Conservation (phyloP, 2,797 vertebrate species). For the Sphenopsis melanotis region DNA sequence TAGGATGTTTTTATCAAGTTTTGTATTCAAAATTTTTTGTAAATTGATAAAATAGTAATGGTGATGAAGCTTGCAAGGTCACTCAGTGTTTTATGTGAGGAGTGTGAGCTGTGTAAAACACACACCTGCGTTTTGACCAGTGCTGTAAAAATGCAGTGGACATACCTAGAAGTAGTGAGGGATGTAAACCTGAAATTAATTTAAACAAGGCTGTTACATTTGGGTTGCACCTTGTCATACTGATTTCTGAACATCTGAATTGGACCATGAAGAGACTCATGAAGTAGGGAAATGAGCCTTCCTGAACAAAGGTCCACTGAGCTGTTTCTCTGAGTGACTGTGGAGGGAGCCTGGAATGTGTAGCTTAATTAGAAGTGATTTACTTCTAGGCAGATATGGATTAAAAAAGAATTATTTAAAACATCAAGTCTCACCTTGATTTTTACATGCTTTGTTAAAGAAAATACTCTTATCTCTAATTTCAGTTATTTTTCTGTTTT, state of each 20-base stretch:
- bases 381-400: neutral
- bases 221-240: neutral
- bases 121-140: neutral
- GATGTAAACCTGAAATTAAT: neutral
- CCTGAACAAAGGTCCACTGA: neutral
- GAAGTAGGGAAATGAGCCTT: neutral
- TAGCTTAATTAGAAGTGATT: neutral
- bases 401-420: neutral
- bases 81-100: neutral
- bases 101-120: neutral
- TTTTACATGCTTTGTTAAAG: neutral
- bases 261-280: neutral
- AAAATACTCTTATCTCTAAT: neutral
- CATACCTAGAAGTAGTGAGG: neutral
- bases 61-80: neutral
- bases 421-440: neutral
- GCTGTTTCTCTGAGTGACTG: neutral
- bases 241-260: neutral
- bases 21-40: neutral
- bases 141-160: neutral
- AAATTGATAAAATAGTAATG: neutral
- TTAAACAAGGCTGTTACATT: neutral
- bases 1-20: constrained; percentile 8
- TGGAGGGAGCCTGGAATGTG: neutral
- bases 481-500: neutral